These are phyloP conservation scores for Propithecus perrieri DNA, from an alignment of 2,797 vertebrate species.

Conservation along the genomic window DNA sequence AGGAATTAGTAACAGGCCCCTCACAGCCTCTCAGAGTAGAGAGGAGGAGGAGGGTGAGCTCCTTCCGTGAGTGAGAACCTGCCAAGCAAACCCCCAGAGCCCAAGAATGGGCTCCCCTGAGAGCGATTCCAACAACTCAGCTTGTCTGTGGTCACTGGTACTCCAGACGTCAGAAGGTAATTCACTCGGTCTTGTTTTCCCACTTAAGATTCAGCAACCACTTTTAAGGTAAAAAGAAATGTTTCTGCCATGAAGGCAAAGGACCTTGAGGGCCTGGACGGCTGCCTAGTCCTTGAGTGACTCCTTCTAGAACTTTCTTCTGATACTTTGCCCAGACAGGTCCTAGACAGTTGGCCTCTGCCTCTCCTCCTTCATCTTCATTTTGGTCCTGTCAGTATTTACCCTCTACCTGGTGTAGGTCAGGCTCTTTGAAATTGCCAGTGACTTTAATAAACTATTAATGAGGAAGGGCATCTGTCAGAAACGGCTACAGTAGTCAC, in stretches of 20 bases:
- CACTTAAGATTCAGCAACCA: neutral
- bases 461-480: neutral
- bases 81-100: neutral
- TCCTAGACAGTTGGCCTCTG: neutral
- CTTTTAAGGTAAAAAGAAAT: neutral
- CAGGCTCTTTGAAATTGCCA: neutral
- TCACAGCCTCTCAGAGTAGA: neutral
- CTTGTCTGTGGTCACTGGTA: no score
- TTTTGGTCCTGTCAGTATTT: neutral
- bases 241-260: neutral
- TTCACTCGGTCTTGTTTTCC: neutral
- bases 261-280: neutral
- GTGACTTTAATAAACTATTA: neutral
- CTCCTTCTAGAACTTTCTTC: neutral
- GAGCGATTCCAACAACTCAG: accelerated
- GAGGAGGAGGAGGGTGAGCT: neutral
- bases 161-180: no score
- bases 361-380: neutral
- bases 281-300: neutral
- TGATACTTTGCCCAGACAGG: neutral
- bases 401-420: neutral
- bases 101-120: neutral
- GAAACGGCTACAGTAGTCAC: neutral
- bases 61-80: neutral
- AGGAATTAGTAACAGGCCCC: no score